Conservation (phyloP, 2,113 vertebrate genomes). For the Calidris pygmaea region DNA sequence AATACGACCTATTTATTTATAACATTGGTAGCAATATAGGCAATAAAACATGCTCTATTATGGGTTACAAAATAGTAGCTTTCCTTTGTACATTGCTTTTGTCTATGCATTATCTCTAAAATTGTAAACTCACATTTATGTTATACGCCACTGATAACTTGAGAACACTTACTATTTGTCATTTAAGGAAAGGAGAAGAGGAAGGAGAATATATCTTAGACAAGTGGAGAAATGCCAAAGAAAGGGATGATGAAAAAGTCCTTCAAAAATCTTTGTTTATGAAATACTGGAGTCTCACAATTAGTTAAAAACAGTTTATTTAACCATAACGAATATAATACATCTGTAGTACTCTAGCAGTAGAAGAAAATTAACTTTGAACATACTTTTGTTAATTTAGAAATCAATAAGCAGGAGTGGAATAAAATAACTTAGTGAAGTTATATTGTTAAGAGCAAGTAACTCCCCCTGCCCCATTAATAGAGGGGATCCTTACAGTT, state of each 20-base stretch:
- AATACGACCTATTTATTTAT: neutral
- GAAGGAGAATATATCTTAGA: neutral
- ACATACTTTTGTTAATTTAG: neutral
- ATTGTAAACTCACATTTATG: neutral
- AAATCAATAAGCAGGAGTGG: neutral
- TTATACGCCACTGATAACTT: neutral
- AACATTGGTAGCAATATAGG: neutral
- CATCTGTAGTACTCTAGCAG: neutral
- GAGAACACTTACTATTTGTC: neutral
- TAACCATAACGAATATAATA: rapidly evolving
- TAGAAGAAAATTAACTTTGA: neutral
- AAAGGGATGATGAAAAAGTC: neutral
- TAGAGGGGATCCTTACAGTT: rapidly evolving
- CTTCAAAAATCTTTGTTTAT: neutral
- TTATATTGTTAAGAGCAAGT: neutral
- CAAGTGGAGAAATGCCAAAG: neutral
- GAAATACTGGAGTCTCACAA: neutral
- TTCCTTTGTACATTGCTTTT: neutral
- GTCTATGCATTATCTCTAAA: neutral
- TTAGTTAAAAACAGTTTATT: neutral
- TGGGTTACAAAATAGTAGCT: neutral
- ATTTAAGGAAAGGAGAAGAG: neutral
- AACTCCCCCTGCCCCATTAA: neutral
- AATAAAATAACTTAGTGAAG: neutral
- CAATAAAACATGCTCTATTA: neutral